Percentiles rank a stretch among this genome's conserved stretches.
phyloP scores from a whole-genome alignment of 2,113 vertebrate genomes.

The Spermophilus dauricus region DNA sequence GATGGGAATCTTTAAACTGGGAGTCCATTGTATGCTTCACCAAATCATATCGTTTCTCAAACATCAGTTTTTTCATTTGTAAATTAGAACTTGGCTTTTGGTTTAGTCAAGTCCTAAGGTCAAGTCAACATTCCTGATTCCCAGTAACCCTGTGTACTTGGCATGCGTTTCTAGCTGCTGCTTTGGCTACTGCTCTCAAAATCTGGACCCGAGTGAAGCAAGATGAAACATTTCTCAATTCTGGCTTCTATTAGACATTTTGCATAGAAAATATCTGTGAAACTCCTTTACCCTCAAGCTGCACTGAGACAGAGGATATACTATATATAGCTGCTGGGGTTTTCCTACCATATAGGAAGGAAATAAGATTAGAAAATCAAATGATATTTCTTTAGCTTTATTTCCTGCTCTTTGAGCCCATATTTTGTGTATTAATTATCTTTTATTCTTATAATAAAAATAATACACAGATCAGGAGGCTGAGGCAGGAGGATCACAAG shows the following conservation, averaged over 20 bases:
- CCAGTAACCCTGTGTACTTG: background rate
- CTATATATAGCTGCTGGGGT: background rate
- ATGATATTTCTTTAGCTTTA: conserved; percentile 7
- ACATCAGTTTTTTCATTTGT: conserved; percentile 28
- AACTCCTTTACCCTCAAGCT: background rate
- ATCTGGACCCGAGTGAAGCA: background rate
- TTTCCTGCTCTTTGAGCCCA: conserved; percentile 26
- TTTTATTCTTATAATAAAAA: conserved; percentile 52
- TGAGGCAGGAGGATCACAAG: too few relatives aligned
- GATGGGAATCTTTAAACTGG: background rate
- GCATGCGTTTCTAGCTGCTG: background rate
- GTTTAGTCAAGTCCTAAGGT: background rate
- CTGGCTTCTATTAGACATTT: background rate
- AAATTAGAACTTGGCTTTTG: conserved; percentile 46
- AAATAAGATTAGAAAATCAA: conserved; percentile 32
- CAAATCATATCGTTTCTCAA: conserved; percentile 33
- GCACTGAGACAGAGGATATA: background rate
- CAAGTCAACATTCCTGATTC: background rate
- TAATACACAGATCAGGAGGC: too few relatives aligned
- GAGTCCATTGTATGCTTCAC: background rate
- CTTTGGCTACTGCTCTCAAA: background rate
- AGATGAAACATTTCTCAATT: background rate
- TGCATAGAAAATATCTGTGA: background rate
- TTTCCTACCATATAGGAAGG: background rate
- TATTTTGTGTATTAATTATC: background rate